Evolutionary conservation across 2,113 vertebrate species (phyloP).

Genomic region (Vulpes vulpes): DNA sequence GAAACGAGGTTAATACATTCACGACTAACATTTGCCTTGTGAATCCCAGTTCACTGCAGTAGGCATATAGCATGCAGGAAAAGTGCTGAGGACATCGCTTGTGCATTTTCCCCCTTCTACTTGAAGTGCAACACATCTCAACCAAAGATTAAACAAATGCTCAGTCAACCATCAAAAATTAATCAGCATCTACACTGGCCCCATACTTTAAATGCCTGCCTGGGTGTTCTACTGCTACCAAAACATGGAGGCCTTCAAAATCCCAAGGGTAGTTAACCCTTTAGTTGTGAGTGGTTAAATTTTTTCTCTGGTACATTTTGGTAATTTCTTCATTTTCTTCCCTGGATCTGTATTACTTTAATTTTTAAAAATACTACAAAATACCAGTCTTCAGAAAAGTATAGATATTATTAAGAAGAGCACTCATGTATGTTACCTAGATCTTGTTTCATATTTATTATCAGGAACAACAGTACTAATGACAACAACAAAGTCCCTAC

Average conservation of each 20-base stretch:
- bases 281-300: background rate
- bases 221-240: background rate
- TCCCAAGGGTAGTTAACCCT: background rate
- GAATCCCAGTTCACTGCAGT: constrained; percentile 26
- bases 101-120: background rate
- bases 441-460: background rate
- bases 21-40: constrained; percentile 1
- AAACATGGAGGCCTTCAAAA: background rate
- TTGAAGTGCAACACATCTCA: constrained; percentile 10
- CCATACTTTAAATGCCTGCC: background rate
- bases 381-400: background rate
- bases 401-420: background rate
- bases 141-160: constrained; percentile 46
- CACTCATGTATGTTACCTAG: background rate
- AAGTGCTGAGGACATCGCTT: background rate
- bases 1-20: constrained; percentile 67
- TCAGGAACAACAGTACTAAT: background rate
- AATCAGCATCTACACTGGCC: constrained; percentile 15
- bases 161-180: constrained; percentile 68
- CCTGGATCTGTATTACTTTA: background rate
- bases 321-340: background rate
- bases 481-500: background rate
- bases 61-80: background rate
- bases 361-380: background rate
- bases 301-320: constrained; percentile 23